Base-by-base conservation (phyloP, 2,888 invertebrate genomes). In the Leptinotarsa tumamoca region DNA sequence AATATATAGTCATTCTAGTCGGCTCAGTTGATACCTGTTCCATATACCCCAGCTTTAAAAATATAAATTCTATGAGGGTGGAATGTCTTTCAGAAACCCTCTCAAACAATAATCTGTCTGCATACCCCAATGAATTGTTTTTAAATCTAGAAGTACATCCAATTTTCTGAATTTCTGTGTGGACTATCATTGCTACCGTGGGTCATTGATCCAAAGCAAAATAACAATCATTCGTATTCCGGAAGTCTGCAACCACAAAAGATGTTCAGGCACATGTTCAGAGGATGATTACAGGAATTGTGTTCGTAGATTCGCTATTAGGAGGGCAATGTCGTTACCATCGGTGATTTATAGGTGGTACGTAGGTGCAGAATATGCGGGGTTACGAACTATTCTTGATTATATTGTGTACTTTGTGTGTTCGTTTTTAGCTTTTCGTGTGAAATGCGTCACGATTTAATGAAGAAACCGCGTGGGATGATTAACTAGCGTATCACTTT, bases 181-280 rank as follows among this genome's bases (percentile, higher is more conserved):
- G 10, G 10, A 43, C 43, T 43, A 43, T 52, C 10, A 17, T 13
- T 33, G 63, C 63, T 63, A 63, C 63, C n/a, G 63, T 27, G n/a
- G 63, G 63, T 63, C 33, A n/a, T 27, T 63, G 63, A 43, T 17
- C 63, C 43, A 58, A 33, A n/a, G n/a, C 63, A 14, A 63, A 63
- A 27, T 43, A 13, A 63, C 43, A 43, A 63, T 70, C 23, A 58
- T 49, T 18, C 70, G 33, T 58, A 58, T 58, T 58, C 56, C 58
- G 70, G 70, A 70, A 58, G 70, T 70, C 58, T 58, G 58, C 58
- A 18, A 50, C 58, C 54, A 56, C 69, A 69, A 52, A 69, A 69
- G 69, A 69, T 49, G 70, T 58, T 70, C 58, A 70, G 70, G 58
- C 70, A 70, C 58, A 49, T 70, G 70, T 70, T 70, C 43, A 58